Evolutionary conservation across 2,888 invertebrate genomes (phyloP), one percentile per base, ranked within the genome.

Genomic region (Cantharis rufa): DNA sequence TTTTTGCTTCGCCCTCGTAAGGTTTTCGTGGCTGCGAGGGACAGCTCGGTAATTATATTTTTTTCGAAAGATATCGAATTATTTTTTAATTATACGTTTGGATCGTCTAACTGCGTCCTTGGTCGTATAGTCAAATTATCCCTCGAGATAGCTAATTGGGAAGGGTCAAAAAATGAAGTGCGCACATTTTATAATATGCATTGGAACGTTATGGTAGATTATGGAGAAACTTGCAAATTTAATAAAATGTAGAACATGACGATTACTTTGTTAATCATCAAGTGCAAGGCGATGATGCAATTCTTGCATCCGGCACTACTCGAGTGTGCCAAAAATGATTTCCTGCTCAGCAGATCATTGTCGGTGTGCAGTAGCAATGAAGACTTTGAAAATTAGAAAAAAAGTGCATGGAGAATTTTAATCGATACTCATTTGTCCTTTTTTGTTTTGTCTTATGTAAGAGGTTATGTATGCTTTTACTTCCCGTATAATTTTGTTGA

Each of bases 241-340:
- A n/a, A 32, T 32, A 48, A 48, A 48, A 48, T 48, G 48, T 48
- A 48, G 48, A 48, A 48, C 24, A 66, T 24, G 11, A 66, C 64
- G 24, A 18, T 24, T 66, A 18, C 63, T 63, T 69, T 16, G 69
- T 71, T 18, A 24, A 18, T 62, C 24, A 71, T 63, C 62, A 62
- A 78, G 71, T 66, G 75, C 78, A 78, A 69, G 69, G 16, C 74
- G 75, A 77, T 82, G 82, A 81, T 81, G 82, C 79, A 82, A 82
- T 81, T 74, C 78, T n/a, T 48, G 76, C 76, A 79, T 80, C 81
- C 81, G 80, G 80, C 80, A 80, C 80, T 81, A 76, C 79, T 80
- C 72, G 75, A 78, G 75, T 76, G 78, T 79, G 27, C 71, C 27
- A 71, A 71, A 78, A 74, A 66, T 61, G 15, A 76, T 63, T 76